Conservation (phyloP, 1,140 invertebrate genomes). For the Drosophila micromelanica region DNA sequence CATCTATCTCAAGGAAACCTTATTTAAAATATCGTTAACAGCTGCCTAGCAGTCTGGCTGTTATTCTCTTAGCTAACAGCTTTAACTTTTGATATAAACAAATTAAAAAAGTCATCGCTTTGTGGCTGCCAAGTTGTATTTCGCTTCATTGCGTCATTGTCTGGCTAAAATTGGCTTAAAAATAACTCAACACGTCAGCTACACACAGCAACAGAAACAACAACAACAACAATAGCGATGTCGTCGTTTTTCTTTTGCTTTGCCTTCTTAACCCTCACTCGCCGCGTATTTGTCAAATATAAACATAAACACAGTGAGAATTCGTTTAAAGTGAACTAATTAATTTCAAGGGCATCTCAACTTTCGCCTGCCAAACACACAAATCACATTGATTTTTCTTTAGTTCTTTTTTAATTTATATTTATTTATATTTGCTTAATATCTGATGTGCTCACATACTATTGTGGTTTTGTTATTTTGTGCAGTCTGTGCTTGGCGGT, state of each 20-base stretch:
- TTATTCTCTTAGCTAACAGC: conserved; percentile 20
- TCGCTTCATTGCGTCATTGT: conserved; percentile 74
- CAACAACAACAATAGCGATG: conserved; percentile 41
- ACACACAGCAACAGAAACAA: conserved; percentile 41
- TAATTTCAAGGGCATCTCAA: conserved; percentile 54
- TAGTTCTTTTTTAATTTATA: neutral
- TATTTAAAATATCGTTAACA: conserved; percentile 9
- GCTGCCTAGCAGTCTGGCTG: conserved; percentile 10
- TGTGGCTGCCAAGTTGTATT: conserved; percentile 60
- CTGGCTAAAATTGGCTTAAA: conserved; percentile 73
- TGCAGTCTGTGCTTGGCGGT: neutral
- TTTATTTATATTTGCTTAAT: conserved; percentile 1
- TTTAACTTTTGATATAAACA: conserved; percentile 71
- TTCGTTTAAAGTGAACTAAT: conserved; percentile 61
- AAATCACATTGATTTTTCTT: conserved; percentile 9
- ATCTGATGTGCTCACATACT: neutral
- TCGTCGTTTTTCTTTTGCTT: conserved; percentile 44
- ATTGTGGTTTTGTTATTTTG: neutral
- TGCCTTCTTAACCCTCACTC: conserved; percentile 23
- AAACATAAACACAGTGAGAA: conserved; percentile 29
- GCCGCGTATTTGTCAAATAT: conserved; percentile 43
- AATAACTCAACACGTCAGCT: conserved; percentile 80
- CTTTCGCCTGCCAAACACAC: conserved; percentile 32
- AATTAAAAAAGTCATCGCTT: conserved; percentile 67
- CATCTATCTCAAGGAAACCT: too few species aligned